These are phyloP conservation scores for Microcebus ravelobensis DNA, from an alignment of 2,113 vertebrate species.

Conservation along the genomic window DNA sequence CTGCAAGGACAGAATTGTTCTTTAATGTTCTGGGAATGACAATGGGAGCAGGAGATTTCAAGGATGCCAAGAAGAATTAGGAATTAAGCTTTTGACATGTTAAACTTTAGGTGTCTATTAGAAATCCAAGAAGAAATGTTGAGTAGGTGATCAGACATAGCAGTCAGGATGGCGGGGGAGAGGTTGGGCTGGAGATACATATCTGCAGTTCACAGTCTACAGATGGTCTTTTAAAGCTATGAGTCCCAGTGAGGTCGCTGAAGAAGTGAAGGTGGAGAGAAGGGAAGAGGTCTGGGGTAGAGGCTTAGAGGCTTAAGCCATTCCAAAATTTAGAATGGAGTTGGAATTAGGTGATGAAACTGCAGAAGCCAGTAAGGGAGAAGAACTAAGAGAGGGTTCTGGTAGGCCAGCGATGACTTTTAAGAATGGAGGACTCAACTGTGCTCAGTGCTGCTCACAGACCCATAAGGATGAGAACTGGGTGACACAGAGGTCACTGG, in stretches of 20 bases:
- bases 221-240: background rate
- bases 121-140: background rate
- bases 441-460: background rate
- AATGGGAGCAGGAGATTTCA: background rate
- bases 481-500: background rate
- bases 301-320: background rate
- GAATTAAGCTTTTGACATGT: background rate
- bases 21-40: background rate
- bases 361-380: background rate
- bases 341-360: background rate
- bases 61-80: background rate
- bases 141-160: background rate
- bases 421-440: background rate
- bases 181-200: background rate
- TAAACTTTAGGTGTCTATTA: background rate
- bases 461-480: background rate
- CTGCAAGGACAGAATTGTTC: background rate
- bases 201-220: background rate
- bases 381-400: background rate
- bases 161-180: background rate
- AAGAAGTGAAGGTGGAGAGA: background rate
- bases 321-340: background rate
- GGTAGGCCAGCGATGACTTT: background rate
- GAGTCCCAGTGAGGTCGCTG: background rate
- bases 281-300: background rate